These are phyloP conservation scores for Prunella strophiata DNA, from an alignment of 2,797 vertebrate genomes.

Conservation along the genomic window DNA sequence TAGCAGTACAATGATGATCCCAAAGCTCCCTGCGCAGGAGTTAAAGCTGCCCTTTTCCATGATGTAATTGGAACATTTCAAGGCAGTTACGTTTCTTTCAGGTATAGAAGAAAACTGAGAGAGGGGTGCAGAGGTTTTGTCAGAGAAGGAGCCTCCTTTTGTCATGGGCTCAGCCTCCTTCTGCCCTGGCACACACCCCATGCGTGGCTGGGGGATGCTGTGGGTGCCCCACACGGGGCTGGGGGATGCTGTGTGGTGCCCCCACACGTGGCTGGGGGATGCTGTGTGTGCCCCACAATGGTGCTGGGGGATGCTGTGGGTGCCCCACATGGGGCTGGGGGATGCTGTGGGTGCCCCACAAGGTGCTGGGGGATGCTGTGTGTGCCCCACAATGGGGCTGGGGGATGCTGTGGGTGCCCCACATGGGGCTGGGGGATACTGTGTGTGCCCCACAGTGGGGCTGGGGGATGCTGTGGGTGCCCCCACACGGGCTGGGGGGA, in stretches of 20 bases:
- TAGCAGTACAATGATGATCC: background rate
- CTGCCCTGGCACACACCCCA: background rate
- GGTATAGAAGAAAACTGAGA: background rate
- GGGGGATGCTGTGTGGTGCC: background rate
- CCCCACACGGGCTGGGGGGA: too few species aligned
- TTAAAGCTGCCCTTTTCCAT: background rate
- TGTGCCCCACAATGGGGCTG: too few species aligned
- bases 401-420: too few species aligned
- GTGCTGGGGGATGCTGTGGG: background rate
- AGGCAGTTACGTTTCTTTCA: background rate
- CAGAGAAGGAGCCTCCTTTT: constrained; percentile 27
- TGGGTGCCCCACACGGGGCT: background rate
- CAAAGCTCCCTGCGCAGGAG: background rate
- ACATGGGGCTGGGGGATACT: too few species aligned
- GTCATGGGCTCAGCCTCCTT: background rate
- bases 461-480: too few species aligned
- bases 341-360: background rate
- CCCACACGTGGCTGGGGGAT: background rate
- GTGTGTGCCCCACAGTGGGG: too few species aligned
- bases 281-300: background rate
- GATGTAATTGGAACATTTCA: background rate
- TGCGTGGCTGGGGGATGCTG: accelerated
- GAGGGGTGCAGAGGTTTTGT: constrained; percentile 17
- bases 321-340: background rate
- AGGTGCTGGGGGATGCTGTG: background rate